A percentile compares a stretch with the other conserved stretches of the same genome.
phyloP scores from a whole-genome alignment of 2,888 invertebrate genomes.

The Acronicta psi region DNA sequence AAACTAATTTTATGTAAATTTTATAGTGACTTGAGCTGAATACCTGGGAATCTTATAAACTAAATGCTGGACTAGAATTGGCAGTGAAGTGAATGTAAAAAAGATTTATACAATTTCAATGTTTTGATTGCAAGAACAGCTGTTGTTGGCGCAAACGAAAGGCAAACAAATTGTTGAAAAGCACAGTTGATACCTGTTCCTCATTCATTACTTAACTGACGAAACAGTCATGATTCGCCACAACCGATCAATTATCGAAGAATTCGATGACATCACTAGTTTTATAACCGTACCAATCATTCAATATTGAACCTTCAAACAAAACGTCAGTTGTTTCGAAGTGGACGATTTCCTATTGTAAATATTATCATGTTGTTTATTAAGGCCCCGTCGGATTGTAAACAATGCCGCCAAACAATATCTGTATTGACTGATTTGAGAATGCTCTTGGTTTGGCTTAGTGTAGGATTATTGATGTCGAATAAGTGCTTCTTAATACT shows the following conservation, averaged over 20 bases:
- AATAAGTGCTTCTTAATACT: constrained; percentile 44
- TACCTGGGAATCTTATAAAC: constrained; percentile 15
- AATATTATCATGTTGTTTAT: constrained; percentile 70
- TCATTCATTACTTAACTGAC: constrained; percentile 53
- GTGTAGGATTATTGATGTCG: constrained; percentile 41
- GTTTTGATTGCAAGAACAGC: constrained; percentile 4
- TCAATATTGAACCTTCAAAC: constrained; percentile 55
- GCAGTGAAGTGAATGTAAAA: constrained; percentile 12
- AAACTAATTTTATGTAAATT: constrained; percentile 25
- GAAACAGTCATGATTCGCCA: constrained; percentile 49
- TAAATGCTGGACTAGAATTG: constrained; percentile 27
- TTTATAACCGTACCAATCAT: constrained; percentile 54
- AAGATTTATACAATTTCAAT: constrained; percentile 29
- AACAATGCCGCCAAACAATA: constrained; percentile 72
- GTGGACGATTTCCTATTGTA: constrained; percentile 65
- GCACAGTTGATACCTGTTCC: constrained; percentile 34
- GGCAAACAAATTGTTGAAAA: constrained; percentile 45
- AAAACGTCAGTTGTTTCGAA: constrained; percentile 63
- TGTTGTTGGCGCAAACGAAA: constrained; percentile 22
- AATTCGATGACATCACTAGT: constrained; percentile 61
- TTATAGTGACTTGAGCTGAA: constrained; percentile 14
- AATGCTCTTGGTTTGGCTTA: constrained; percentile 60
- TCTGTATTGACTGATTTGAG: constrained; percentile 65
- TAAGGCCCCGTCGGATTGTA: constrained; percentile 61
- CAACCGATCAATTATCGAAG: constrained; percentile 48